These are phyloP conservation scores for Hemistola chrysoprasaria DNA, from an alignment of 2,888 invertebrate genomes.

Conservation along the genomic window DNA sequence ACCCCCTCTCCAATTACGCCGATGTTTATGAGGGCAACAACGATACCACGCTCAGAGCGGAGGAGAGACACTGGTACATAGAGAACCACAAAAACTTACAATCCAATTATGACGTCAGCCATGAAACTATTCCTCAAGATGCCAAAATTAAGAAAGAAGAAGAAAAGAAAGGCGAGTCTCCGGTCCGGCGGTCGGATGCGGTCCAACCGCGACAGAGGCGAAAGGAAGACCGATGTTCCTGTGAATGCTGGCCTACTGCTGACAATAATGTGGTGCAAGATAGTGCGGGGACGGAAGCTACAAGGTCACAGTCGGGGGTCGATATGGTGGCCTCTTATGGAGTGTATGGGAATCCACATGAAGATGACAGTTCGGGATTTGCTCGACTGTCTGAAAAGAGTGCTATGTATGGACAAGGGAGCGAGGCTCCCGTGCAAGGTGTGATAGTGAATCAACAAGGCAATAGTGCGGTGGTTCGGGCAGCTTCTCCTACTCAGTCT, in stretches of 20 bases:
- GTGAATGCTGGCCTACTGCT: slow-evolving; percentile 78
- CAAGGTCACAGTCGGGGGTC: slow-evolving; percentile 72
- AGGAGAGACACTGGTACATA: slow-evolving; percentile 79
- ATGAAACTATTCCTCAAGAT: slow-evolving; percentile 68
- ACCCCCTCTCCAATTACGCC: slow-evolving; percentile 74
- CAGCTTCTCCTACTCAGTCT: slow-evolving; percentile 46
- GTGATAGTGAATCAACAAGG: slow-evolving; percentile 79
- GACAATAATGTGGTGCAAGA: slow-evolving; percentile 68
- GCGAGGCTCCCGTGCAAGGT: slow-evolving; percentile 73
- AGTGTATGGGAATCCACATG: slow-evolving; percentile 75
- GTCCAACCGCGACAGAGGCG: slow-evolving; percentile 64
- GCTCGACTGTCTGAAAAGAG: slow-evolving; percentile 68
- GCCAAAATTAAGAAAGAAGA: slow-evolving; percentile 76
- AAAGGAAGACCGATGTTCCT: slow-evolving; percentile 77
- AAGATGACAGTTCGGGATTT: slow-evolving; percentile 76
- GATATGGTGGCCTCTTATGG: slow-evolving; percentile 81
- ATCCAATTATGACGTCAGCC: slow-evolving; percentile 59
- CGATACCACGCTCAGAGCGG: slow-evolving; percentile 76
- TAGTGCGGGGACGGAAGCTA: slow-evolving; percentile 60
- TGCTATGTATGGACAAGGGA: slow-evolving; percentile 64
- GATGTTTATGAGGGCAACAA: slow-evolving; percentile 79
- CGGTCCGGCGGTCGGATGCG: slow-evolving; percentile 61
- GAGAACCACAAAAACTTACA: slow-evolving; percentile 77
- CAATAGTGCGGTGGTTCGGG: slow-evolving; percentile 72
- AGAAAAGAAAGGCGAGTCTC: slow-evolving; percentile 69